Evolutionary conservation across 1,140 invertebrate genomes (phyloP).

Genomic region (Ladona fulva): DNA sequence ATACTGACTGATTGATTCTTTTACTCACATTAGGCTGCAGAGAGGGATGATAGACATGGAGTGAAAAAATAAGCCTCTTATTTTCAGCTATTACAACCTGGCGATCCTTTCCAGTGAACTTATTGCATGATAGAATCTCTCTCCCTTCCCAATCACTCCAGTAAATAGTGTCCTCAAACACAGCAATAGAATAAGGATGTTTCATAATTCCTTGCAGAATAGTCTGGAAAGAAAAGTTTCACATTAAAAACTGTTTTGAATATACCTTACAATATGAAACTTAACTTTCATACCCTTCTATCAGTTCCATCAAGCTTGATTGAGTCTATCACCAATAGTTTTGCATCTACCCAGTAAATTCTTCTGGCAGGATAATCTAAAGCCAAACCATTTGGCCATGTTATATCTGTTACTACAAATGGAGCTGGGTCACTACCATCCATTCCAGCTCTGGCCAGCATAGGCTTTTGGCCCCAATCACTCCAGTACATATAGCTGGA

Average conservation of each 20-base stretch:
- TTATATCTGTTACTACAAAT: slow-evolving; percentile 53
- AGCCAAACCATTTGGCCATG: slow-evolving; percentile 82
- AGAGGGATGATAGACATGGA: slow-evolving; percentile 59
- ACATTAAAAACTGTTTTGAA: neutral
- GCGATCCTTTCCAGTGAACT: slow-evolving; percentile 53
- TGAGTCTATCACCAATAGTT: slow-evolving; percentile 62
- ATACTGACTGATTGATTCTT: too few relatives aligned
- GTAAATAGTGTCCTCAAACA: slow-evolving; percentile 80
- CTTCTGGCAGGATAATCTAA: slow-evolving; percentile 75
- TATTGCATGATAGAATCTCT: slow-evolving; percentile 55
- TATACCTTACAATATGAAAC: neutral
- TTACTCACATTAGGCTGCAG: slow-evolving; percentile 37
- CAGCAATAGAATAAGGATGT: slow-evolving; percentile 71
- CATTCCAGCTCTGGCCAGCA: slow-evolving; percentile 73
- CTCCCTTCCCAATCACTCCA: slow-evolving; percentile 73
- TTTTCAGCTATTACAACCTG: slow-evolving; percentile 39
- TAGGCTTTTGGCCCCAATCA: slow-evolving; percentile 61
- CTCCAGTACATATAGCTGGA: slow-evolving; percentile 72
- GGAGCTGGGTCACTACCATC: slow-evolving; percentile 60
- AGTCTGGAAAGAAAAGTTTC: slow-evolving; percentile 27
- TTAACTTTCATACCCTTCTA: slow-evolving; percentile 43
- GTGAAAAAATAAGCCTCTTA: slow-evolving; percentile 44
- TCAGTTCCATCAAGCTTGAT: slow-evolving; percentile 61
- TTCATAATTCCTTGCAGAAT: slow-evolving; percentile 47
- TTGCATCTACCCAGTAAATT: slow-evolving; percentile 70